Conservation (phyloP, 2,113 vertebrate genomes). For the Ursus arctos region DNA sequence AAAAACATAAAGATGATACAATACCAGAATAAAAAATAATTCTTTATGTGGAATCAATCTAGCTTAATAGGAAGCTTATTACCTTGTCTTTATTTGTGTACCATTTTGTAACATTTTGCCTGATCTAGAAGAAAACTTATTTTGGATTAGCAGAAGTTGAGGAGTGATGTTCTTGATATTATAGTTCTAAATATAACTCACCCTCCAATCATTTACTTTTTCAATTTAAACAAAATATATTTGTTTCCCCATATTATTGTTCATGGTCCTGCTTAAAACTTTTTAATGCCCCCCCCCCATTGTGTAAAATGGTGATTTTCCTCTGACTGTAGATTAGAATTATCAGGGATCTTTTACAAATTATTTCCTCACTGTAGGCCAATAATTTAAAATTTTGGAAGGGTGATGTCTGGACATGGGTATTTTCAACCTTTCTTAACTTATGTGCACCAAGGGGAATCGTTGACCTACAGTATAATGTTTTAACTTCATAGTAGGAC, state of each 20-base stretch:
- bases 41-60: background rate
- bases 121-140: background rate
- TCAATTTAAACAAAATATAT: conserved; percentile 52
- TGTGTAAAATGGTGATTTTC: conserved; percentile 25
- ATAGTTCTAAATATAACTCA: background rate
- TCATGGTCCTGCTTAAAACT: conserved; percentile 36
- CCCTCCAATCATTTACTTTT: background rate
- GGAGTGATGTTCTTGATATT: background rate
- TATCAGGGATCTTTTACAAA: conserved; percentile 37
- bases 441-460: background rate
- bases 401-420: background rate
- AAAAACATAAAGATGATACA: background rate
- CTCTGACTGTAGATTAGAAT: background rate
- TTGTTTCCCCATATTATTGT: conserved; percentile 21
- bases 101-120: background rate
- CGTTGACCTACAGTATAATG: background rate
- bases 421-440: background rate
- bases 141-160: conserved; percentile 37
- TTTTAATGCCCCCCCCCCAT: background rate
- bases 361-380: background rate
- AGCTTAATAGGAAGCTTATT: background rate
- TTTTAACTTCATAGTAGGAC: background rate
- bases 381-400: background rate
- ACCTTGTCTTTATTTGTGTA: background rate
- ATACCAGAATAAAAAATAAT: conserved; percentile 7